Evolutionary conservation across 2,113 vertebrate species (phyloP).

Genomic region (Ammodramus savannarum): DNA sequence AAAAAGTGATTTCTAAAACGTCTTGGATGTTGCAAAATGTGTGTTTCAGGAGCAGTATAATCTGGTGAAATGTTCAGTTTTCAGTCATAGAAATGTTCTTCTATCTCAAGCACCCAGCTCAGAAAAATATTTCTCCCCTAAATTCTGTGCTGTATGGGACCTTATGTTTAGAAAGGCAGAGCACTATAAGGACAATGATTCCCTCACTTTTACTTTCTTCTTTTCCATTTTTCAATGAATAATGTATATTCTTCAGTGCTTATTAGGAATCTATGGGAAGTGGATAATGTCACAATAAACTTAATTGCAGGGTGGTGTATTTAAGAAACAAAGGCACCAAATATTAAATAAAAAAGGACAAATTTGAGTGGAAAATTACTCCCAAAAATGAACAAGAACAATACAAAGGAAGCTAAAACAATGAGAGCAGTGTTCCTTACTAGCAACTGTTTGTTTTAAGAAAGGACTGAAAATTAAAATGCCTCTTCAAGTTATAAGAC

Average conservation of each 20-base stretch:
- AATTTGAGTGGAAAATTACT: constrained; percentile 14
- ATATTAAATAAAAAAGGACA: not conserved
- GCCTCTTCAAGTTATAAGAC: not conserved
- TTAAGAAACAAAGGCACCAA: not conserved
- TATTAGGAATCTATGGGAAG: not conserved
- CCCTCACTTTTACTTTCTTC: not conserved
- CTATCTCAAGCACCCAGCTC: not conserved
- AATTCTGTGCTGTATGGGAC: not conserved
- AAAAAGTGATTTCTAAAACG: not conserved
- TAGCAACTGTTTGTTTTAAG: constrained; percentile 56
- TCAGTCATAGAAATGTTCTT: not conserved
- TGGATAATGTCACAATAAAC: not conserved
- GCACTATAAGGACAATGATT: not conserved
- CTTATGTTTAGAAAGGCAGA: not conserved
- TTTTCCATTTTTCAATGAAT: not conserved
- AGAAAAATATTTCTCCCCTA: not conserved
- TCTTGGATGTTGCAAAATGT: not conserved
- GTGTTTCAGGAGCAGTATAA: not conserved
- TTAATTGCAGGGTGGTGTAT: not conserved
- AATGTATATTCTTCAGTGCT: not conserved
- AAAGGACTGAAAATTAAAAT: constrained; percentile 44
- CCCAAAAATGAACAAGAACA: not conserved
- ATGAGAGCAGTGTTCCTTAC: constrained; percentile 6
- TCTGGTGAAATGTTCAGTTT: not conserved
- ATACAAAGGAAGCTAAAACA: not conserved